phyloP scores from a whole-genome alignment of 2,113 vertebrate genomes.

The Laticauda laticaudata region DNA sequence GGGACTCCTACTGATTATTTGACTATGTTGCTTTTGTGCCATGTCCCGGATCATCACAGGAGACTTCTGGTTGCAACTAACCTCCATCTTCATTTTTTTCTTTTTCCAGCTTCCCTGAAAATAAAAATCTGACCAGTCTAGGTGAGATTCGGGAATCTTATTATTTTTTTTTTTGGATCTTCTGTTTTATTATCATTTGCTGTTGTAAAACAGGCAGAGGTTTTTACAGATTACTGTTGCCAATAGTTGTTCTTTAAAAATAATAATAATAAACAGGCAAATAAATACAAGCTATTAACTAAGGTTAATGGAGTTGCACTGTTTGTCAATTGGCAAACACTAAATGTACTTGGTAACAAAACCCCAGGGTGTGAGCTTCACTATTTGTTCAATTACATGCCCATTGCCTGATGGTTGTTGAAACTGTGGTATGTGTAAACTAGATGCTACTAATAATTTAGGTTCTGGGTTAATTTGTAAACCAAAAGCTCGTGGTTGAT shows the following conservation, averaged over 20 bases:
- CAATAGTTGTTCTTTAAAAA: constrained; percentile 1
- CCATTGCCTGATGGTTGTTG: constrained; percentile 49
- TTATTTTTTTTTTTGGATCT: too few species aligned
- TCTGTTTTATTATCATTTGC: too few species aligned
- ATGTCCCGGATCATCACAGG: too few species aligned
- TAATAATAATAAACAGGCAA: constrained; percentile 19
- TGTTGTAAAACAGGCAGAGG: too few species aligned
- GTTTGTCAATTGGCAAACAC: constrained; percentile 48
- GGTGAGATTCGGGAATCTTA: too few species aligned
- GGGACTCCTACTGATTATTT: too few species aligned
- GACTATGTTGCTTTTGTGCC: too few species aligned
- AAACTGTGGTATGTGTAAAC: constrained; percentile 41
- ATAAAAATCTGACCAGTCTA: constrained; percentile 3
- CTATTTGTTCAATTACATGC: constrained; percentile 45
- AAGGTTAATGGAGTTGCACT: constrained; percentile 34
- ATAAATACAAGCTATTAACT: constrained; percentile 30
- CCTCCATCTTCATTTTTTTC: background rate
- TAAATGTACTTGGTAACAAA: constrained; percentile 53
- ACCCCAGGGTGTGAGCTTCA: constrained; percentile 34
- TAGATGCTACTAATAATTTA: constrained; percentile 59
- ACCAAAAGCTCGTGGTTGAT: constrained; percentile 47
- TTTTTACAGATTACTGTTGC: background rate
- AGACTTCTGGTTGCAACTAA: background rate
- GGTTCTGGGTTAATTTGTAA: constrained; percentile 47
- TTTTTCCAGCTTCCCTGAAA: background rate